Percentiles rank a stretch among this genome's conserved stretches.
These are phyloP conservation scores for Rhabdomys pumilio DNA, from an alignment of 2,797 vertebrate genomes.

Conservation along the genomic window DNA sequence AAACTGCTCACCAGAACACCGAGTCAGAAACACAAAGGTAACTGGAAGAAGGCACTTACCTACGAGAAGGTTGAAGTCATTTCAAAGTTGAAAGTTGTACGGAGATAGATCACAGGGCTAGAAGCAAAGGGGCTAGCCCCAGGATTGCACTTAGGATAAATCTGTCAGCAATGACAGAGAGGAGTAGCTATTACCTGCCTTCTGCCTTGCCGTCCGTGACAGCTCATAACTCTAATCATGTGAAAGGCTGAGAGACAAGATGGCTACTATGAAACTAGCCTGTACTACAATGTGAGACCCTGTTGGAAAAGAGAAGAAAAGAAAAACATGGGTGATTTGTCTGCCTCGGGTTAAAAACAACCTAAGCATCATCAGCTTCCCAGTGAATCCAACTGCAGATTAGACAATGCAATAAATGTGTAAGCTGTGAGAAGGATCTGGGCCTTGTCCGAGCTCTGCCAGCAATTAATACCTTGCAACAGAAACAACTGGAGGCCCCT, in stretches of 20 bases:
- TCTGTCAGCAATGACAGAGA: not conserved
- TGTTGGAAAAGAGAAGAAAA: not conserved
- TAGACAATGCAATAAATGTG: not conserved
- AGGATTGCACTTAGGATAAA: not conserved
- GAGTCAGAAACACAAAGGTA: not conserved
- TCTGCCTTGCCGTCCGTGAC: not conserved
- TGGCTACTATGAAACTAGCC: not conserved
- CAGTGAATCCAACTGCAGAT: rapidly evolving
- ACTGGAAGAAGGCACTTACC: not conserved
- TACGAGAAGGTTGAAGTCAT: not conserved
- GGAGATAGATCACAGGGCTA: not conserved
- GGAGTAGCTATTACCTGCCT: not conserved
- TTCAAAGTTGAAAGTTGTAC: not conserved
- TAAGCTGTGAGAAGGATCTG: rapidly evolving
- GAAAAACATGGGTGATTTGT: not conserved
- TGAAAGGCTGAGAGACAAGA: not conserved
- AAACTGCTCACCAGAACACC: not conserved
- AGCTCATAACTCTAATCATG: not conserved
- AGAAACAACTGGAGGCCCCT: not conserved
- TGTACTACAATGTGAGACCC: not conserved
- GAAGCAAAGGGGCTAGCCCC: not conserved
- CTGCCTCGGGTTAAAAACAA: not conserved
- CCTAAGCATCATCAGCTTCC: not conserved
- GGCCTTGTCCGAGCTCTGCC: not conserved
- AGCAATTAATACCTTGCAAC: not conserved